Evolutionary conservation across 1,140 invertebrate genomes (phyloP), one percentile per base, ranked within the genome.

Genomic region (Hestina assimilis): DNA sequence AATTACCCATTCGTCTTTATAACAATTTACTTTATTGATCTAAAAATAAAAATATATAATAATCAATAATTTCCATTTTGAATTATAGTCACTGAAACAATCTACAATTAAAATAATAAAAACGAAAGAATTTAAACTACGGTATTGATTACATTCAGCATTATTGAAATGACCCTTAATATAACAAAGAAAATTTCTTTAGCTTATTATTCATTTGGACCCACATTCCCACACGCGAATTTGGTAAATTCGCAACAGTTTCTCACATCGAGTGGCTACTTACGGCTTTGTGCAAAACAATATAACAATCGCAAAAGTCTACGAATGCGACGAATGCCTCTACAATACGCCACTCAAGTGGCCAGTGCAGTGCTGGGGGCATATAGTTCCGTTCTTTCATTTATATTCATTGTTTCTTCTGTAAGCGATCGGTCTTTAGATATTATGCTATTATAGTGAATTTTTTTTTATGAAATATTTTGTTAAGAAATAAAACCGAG

Each of bases 221-320:
- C 79, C 83, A 82, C 76, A 87, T 85, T 83, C 82, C 75, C 79
- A 83, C 71, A 78, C 68, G 50, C 53, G 62, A 66, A 62, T 62
- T 66, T 41, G 21, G 59, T 55, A 59, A 52, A 78, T 73, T 72
- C 43, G 75, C 70, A 78, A 83, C 75, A 81, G 65, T 87, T 87
- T 87, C 84, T 87, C 80, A 85, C 75, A 79, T 73, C 51, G 61
- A 87, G 84, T 75, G 78, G 79, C 79, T 75, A 83, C 78, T 84
- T 67, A 66, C 15, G 48, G 61, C 78, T 75, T 85, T 85, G 70
- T 84, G 47, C 66, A 8, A 56, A 81, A 87, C 82, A 87, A 87
- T 83, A 54, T 47, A 51, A 81, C 75, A 79, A 80, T 75, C 66
- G 69, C 58, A 72, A 60, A 72, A 79, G 70, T 66, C 66, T 69